phyloP scores from a whole-genome alignment of 2,113 vertebrate species.

The Callithrix jacchus region DNA sequence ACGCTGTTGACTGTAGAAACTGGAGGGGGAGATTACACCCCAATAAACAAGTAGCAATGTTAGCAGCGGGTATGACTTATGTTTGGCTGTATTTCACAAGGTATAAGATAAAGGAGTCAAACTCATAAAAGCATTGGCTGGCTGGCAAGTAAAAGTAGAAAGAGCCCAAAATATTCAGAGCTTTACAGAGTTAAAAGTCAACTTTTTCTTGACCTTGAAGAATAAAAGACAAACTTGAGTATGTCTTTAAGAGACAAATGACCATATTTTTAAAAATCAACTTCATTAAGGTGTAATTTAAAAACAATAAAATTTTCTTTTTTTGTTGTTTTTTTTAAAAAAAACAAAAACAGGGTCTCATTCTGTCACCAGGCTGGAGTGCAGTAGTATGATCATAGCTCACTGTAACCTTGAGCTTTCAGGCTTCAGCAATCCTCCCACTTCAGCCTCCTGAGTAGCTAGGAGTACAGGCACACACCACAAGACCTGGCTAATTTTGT shows the following conservation, averaged over 20 bases:
- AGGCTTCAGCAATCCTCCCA: too few relatives aligned
- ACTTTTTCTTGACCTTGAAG: background rate
- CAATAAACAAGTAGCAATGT: background rate
- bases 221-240: background rate
- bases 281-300: background rate
- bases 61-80: background rate
- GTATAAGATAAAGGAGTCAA: background rate
- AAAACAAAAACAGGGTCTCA: too few relatives aligned
- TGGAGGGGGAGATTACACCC: background rate
- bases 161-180: background rate
- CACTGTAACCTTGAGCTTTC: too few relatives aligned
- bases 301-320: background rate
- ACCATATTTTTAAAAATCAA: background rate
- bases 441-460: too few relatives aligned
- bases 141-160: conserved; percentile 8
- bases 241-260: background rate
- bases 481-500: too few relatives aligned
- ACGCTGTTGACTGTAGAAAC: background rate
- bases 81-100: background rate
- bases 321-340: too few relatives aligned
- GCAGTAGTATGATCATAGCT: too few relatives aligned
- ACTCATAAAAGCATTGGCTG: background rate
- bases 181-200: background rate
- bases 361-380: too few relatives aligned
- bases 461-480: too few relatives aligned